These are phyloP conservation scores for Escarpia spicata DNA, from an alignment of 2,888 invertebrate species.

Conservation along the genomic window DNA sequence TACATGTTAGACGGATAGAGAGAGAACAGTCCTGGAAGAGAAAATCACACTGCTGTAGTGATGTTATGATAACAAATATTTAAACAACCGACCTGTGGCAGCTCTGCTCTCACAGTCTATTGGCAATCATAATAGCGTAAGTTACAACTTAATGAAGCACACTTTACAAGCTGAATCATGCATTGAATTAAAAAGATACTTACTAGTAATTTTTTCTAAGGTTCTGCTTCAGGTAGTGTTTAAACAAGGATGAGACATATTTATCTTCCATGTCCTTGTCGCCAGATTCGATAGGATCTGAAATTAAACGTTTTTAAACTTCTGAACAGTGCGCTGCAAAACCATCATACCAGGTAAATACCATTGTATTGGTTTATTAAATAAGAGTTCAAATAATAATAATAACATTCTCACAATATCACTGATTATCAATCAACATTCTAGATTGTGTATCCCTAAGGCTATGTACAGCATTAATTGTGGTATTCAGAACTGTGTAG, in stretches of 20 bases:
- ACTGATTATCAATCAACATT: too few species aligned
- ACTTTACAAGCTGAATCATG: background rate
- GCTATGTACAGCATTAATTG: too few species aligned
- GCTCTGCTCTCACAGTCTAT: background rate
- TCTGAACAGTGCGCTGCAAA: background rate
- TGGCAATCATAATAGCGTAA: background rate
- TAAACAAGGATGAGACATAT: constrained; percentile 11
- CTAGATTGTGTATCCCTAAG: too few species aligned
- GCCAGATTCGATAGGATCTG: background rate
- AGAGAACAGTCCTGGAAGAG: background rate
- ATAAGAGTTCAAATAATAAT: background rate
- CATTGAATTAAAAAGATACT: background rate
- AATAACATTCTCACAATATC: background rate
- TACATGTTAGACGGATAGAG: too few species aligned
- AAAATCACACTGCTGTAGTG: background rate
- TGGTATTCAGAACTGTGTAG: too few species aligned
- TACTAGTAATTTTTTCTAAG: constrained; percentile 4
- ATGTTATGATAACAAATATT: too few species aligned
- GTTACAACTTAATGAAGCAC: background rate
- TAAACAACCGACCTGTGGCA: background rate
- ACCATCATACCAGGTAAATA: background rate
- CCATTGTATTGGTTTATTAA: too few species aligned
- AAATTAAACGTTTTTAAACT: background rate
- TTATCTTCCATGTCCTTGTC: constrained; percentile 11
- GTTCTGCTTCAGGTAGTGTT: constrained; percentile 4